Conservation (phyloP, 2,113 vertebrate species). For the Isurus oxyrinchus region DNA sequence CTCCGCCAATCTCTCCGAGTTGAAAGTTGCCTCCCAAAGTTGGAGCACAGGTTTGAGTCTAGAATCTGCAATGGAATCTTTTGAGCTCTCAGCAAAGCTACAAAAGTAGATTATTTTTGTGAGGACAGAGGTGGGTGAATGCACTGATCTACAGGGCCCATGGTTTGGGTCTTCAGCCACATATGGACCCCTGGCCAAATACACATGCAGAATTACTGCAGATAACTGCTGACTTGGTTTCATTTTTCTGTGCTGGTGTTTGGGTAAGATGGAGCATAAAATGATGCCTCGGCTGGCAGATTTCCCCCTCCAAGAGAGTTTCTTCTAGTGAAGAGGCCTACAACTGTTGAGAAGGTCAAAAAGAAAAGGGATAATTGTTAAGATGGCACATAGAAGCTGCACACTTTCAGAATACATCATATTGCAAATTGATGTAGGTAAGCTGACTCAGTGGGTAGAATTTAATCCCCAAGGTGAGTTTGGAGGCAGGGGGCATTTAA, state of each 20-base stretch:
- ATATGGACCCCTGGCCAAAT: background rate
- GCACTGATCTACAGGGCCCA: background rate
- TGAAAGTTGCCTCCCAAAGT: background rate
- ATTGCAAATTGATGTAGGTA: background rate
- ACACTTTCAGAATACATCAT: background rate
- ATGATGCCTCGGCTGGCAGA: background rate
- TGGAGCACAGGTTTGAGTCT: background rate
- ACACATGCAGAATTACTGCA: background rate
- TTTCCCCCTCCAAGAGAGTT: background rate
- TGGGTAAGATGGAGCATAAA: background rate
- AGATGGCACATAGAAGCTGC: background rate
- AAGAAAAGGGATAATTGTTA: background rate
- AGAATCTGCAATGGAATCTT: background rate
- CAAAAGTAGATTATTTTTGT: background rate
- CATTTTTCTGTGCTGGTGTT: background rate
- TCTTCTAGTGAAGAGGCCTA: background rate
- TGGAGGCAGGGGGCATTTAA: too few species aligned
- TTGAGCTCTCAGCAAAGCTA: background rate
- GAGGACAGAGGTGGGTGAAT: background rate
- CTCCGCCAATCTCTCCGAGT: background rate
- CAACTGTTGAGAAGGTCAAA: background rate
- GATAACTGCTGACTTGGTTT: background rate
- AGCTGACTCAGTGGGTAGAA: too few species aligned
- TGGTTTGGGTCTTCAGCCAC: background rate
- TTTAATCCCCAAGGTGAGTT: too few species aligned